A percentile compares a stretch with the other conserved stretches of the same genome.
These are phyloP conservation scores for Athene cunicularia DNA, from an alignment of 2,113 vertebrate genomes.

Conservation along the genomic window DNA sequence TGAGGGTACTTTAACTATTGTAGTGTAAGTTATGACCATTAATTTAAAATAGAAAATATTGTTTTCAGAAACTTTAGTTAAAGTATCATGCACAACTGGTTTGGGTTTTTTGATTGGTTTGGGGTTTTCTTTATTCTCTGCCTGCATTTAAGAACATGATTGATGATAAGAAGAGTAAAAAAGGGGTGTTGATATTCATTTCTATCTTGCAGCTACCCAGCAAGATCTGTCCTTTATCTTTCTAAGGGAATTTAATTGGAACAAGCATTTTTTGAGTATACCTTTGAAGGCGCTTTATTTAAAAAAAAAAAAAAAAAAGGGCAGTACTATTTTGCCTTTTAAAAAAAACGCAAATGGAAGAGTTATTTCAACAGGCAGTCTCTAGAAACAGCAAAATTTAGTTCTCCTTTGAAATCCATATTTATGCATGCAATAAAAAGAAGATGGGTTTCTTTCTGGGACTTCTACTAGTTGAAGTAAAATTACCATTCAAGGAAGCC, in stretches of 20 bases:
- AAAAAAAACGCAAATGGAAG: background rate
- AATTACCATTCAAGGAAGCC: background rate
- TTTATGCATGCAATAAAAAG: background rate
- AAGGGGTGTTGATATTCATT: slow-evolving; percentile 22
- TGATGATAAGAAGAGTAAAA: background rate
- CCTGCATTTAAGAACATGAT: background rate
- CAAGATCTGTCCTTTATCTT: slow-evolving; percentile 18
- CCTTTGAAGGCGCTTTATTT: background rate
- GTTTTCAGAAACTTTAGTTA: background rate
- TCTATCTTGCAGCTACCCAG: background rate
- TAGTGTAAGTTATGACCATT: background rate
- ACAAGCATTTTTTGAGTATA: background rate
- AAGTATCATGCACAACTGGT: background rate
- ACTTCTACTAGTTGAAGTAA: background rate
- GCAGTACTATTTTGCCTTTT: background rate
- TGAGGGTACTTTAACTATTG: background rate
- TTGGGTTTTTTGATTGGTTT: background rate
- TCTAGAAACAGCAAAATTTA: background rate
- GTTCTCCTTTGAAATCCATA: background rate
- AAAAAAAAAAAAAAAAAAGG: background rate
- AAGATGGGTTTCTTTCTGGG: background rate
- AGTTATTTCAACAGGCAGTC: background rate
- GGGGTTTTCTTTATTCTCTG: slow-evolving; percentile 5
- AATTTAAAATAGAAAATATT: slow-evolving; percentile 42
- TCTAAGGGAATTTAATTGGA: background rate